These are phyloP conservation scores for Luehdorfia chinensis DNA, from an alignment of 1,140 invertebrate genomes.

Conservation along the genomic window DNA sequence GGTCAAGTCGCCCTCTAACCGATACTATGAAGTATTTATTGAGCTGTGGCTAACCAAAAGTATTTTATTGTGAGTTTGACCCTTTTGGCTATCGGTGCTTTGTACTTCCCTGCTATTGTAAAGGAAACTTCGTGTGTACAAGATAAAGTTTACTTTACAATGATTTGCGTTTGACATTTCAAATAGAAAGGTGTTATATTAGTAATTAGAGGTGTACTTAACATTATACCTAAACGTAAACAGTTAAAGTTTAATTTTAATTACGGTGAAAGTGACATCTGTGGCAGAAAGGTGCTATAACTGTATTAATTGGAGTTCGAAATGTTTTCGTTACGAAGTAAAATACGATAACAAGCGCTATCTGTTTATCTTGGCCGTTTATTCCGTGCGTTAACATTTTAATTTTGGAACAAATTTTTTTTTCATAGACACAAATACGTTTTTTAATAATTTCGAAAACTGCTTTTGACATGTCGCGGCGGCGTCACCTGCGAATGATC, in stretches of 20 bases:
- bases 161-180: slow-evolving; percentile 14
- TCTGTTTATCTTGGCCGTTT: too few relatives aligned
- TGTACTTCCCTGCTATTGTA: slow-evolving; percentile 10
- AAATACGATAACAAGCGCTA: too few relatives aligned
- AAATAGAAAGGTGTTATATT: slow-evolving; percentile 28
- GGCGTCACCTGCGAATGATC: too few relatives aligned
- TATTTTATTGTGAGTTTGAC: slow-evolving; percentile 67
- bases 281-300: slow-evolving; percentile 6
- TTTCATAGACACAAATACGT: too few relatives aligned
- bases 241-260: slow-evolving; percentile 18
- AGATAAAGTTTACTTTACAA: not conserved
- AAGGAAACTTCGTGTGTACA: slow-evolving; percentile 13
- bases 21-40: slow-evolving; percentile 76
- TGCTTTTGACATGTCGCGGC: too few relatives aligned
- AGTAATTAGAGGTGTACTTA: slow-evolving; percentile 14
- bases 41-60: slow-evolving; percentile 67
- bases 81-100: slow-evolving; percentile 38
- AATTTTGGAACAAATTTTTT: too few relatives aligned
- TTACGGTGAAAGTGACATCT: slow-evolving; percentile 11
- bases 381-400: too few relatives aligned
- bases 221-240: slow-evolving; percentile 6
- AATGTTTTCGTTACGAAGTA: too few relatives aligned
- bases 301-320: slow-evolving; percentile 32
- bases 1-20: slow-evolving; percentile 55
- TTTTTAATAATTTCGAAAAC: too few relatives aligned